phyloP scores from a whole-genome alignment of 30 jellyfish, hydroid and myxozoan genomes.

The Aurelia coerulea region DNA sequence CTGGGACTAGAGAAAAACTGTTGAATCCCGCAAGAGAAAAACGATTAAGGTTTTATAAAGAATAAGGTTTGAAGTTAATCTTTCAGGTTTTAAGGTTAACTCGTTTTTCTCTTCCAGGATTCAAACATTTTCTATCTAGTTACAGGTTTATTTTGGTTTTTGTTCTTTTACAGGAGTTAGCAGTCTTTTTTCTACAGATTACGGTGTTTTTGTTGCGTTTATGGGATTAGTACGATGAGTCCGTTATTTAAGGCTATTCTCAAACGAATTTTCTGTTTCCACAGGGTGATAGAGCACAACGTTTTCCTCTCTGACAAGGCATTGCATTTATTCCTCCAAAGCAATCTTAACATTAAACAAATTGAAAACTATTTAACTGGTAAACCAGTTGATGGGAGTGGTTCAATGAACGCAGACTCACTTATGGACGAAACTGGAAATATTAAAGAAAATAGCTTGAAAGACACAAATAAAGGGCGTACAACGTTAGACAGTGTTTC shows the following conservation, averaged over 20 bases:
- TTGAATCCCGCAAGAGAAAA: too few relatives aligned
- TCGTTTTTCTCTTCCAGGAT: too few relatives aligned
- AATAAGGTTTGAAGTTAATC: too few relatives aligned
- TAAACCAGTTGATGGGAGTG: conserved; percentile 30
- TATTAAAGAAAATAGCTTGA: neutral
- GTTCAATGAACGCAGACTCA: conserved; percentile 1
- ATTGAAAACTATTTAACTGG: conserved; percentile 39
- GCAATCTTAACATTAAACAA: conserved; percentile 25
- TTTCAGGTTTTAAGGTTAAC: too few relatives aligned
- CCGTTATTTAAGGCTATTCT: neutral
- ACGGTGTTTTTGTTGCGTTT: too few relatives aligned
- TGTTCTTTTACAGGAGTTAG: too few relatives aligned
- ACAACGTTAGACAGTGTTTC: conserved; percentile 9
- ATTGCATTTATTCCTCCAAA: conserved; percentile 79
- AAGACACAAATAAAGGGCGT: neutral
- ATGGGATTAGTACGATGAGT: too few relatives aligned
- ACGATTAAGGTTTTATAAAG: too few relatives aligned
- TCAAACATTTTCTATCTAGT: too few relatives aligned
- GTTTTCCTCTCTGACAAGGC: conserved; percentile 92
- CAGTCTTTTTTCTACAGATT: too few relatives aligned
- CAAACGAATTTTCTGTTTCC: neutral
- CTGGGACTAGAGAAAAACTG: too few relatives aligned
- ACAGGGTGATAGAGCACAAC: conserved; percentile 83
- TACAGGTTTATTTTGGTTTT: too few relatives aligned
- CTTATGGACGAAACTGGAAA: conserved; percentile 12